A percentile compares a stretch with the other conserved stretches of the same genome.
phyloP scores from a whole-genome alignment of 2,888 invertebrate genomes.

The Pachycephus smyrnensis region DNA sequence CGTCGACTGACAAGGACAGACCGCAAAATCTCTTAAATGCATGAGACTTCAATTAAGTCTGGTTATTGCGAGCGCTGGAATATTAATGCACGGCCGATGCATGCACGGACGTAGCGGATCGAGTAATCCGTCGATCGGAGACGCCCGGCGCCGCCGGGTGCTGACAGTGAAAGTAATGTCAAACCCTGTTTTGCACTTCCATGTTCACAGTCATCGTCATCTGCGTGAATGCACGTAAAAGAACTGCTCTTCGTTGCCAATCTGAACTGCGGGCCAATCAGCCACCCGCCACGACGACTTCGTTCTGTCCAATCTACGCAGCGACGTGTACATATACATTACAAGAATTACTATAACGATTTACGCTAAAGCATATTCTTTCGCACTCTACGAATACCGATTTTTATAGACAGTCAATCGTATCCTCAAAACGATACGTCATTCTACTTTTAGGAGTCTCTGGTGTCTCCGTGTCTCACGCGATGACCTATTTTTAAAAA shows the following conservation, averaged over 20 bases:
- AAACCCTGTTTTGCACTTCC: slow-evolving; percentile 62
- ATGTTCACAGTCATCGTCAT: slow-evolving; percentile 67
- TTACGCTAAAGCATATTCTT: slow-evolving; percentile 43
- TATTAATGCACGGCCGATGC: slow-evolving; percentile 10
- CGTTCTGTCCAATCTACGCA: slow-evolving; percentile 65
- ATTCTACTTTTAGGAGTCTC: background rate
- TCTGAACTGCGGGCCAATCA: slow-evolving; percentile 62
- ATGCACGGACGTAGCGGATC: slow-evolving; percentile 17
- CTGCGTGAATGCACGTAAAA: slow-evolving; percentile 66
- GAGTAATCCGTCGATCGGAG: slow-evolving; percentile 15
- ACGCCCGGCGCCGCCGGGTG: background rate
- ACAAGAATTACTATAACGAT: slow-evolving; percentile 45
- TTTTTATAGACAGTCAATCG: background rate
- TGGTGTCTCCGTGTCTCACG: background rate
- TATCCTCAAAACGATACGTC: background rate
- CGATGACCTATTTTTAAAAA: background rate
- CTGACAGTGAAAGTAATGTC: slow-evolving; percentile 39
- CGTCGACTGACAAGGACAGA: background rate
- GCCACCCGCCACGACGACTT: slow-evolving; percentile 63
- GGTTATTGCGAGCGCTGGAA: slow-evolving; percentile 3
- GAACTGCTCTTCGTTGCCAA: slow-evolving; percentile 64
- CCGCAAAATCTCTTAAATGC: slow-evolving; percentile 10
- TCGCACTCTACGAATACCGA: slow-evolving; percentile 34
- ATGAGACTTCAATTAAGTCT: slow-evolving; percentile 7
- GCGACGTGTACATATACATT: slow-evolving; percentile 58